Conservation (phyloP, 2,888 invertebrate species). For the Xylocampa areola region DNA sequence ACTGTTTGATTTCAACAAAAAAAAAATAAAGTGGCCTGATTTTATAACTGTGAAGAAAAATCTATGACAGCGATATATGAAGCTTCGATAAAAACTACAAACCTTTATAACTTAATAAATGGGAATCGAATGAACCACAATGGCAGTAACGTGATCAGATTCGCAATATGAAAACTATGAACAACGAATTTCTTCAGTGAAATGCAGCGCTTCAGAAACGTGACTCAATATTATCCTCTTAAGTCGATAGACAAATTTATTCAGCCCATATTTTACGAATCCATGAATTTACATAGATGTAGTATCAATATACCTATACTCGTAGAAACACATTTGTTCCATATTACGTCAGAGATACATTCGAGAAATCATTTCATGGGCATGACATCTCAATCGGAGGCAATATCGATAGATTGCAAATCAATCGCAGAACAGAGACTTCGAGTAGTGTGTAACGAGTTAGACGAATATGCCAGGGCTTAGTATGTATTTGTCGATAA, state of each 20-base stretch:
- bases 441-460: conserved; percentile 4
- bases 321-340: neutral
- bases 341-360: conserved; percentile 18
- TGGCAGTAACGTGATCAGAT: conserved; percentile 75
- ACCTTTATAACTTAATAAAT: conserved; percentile 74
- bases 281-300: conserved; percentile 14
- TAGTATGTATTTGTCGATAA: conserved; percentile 1
- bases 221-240: conserved; percentile 55
- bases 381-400: conserved; percentile 24
- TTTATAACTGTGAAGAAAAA: neutral
- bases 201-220: conserved; percentile 56
- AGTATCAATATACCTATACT: neutral
- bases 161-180: conserved; percentile 69
- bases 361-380: conserved; percentile 1
- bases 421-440: conserved; percentile 18
- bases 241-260: conserved; percentile 52
- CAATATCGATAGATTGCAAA: conserved; percentile 7
- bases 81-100: conserved; percentile 64
- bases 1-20: too few species aligned
- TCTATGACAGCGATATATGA: conserved; percentile 15
- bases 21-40: neutral
- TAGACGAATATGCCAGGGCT: neutral
- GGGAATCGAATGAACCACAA: conserved; percentile 74
- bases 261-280: conserved; percentile 42
- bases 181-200: conserved; percentile 59